phyloP scores from a whole-genome alignment of 1,140 invertebrate genomes.

The Leptinotarsa defecta region DNA sequence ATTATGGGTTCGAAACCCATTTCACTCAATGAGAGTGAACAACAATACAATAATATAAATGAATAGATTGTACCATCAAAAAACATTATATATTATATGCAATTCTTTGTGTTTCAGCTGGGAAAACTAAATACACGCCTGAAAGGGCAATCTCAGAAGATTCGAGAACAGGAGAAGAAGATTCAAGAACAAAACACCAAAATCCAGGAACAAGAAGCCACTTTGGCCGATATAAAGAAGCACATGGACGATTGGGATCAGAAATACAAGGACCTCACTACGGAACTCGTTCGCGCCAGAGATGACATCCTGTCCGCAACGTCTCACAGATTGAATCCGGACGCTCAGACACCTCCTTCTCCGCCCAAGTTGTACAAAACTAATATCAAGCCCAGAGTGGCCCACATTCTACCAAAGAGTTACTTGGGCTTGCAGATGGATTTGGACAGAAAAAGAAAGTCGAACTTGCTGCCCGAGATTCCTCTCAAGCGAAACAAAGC shows the following conservation, averaged over 20 bases:
- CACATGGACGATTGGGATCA: conserved; percentile 64
- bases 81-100: too few species aligned
- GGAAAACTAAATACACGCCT: conserved; percentile 41
- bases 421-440: conserved; percentile 38
- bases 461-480: conserved; percentile 38
- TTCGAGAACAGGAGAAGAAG: conserved; percentile 58
- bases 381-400: conserved; percentile 47
- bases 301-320: conserved; percentile 53
- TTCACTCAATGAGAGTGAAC: too few species aligned
- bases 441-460: conserved; percentile 51
- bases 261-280: conserved; percentile 61
- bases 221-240: conserved; percentile 61
- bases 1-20: too few species aligned
- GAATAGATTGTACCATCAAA: too few species aligned
- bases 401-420: conserved; percentile 44
- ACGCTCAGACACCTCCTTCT: background rate
- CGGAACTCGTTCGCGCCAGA: conserved; percentile 59
- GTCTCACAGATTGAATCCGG: conserved; percentile 47
- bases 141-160: conserved; percentile 45
- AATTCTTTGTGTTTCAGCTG: conserved; percentile 31
- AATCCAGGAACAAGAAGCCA: conserved; percentile 59
- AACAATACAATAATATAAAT: too few species aligned
- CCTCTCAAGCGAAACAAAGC: conserved; percentile 43
- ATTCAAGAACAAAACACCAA: conserved; percentile 60
- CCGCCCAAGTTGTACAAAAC: conserved; percentile 35